Conservation (phyloP, 2,888 invertebrate genomes). For the Platycheirus albimanus region DNA sequence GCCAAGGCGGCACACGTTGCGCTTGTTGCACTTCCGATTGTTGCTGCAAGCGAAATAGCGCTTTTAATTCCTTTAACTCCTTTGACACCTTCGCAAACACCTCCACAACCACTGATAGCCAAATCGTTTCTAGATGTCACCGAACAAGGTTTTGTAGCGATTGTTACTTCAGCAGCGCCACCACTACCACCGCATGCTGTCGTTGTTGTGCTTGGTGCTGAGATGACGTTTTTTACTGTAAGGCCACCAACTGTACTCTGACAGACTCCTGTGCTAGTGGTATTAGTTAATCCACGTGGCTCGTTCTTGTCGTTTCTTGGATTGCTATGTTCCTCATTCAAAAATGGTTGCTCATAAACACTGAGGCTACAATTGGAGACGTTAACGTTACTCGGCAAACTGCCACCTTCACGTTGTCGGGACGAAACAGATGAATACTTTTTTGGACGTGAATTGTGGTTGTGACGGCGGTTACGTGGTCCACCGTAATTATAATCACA, state of each 20-base stretch:
- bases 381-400: slow-evolving; percentile 85
- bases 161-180: slow-evolving; percentile 39
- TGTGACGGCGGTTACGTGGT: slow-evolving; percentile 77
- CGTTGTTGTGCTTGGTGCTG: slow-evolving; percentile 13
- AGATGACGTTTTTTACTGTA: slow-evolving; percentile 34
- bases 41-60: slow-evolving; percentile 56
- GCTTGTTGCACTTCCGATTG: slow-evolving; percentile 56
- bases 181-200: slow-evolving; percentile 11
- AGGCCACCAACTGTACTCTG: slow-evolving; percentile 33
- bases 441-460: slow-evolving; percentile 81
- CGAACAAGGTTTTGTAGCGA: slow-evolving; percentile 46
- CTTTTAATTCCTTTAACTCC: slow-evolving; percentile 31
- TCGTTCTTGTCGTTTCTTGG: slow-evolving; percentile 74
- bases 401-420: slow-evolving; percentile 87
- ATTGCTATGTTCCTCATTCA: slow-evolving; percentile 74
- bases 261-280: slow-evolving; percentile 51
- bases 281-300: slow-evolving; percentile 55
- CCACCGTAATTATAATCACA: slow-evolving; percentile 80
- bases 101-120: slow-evolving; percentile 59
- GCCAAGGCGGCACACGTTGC: slow-evolving; percentile 62
- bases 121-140: slow-evolving; percentile 45
- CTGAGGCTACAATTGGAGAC: slow-evolving; percentile 79
- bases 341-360: slow-evolving; percentile 76
- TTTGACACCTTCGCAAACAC: slow-evolving; percentile 57
- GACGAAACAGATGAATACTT: slow-evolving; percentile 82